These are phyloP conservation scores for Neoseiulus cucumeris DNA, from an alignment of 1,140 invertebrate species.

Conservation along the genomic window DNA sequence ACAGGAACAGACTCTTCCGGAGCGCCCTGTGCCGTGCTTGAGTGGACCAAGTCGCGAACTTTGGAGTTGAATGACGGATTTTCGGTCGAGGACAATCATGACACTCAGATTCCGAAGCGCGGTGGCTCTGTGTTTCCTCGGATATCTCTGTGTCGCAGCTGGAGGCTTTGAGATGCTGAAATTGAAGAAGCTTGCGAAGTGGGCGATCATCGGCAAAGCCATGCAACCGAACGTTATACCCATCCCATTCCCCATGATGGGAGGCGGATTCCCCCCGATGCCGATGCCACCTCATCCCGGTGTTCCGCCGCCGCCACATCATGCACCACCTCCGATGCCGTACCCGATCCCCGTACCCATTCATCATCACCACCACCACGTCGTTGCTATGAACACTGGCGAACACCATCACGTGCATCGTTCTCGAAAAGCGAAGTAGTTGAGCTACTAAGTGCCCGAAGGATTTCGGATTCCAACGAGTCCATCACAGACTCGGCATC, in stretches of 20 bases:
- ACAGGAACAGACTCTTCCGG: no score
- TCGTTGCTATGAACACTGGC: background rate
- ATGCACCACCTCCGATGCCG: background rate
- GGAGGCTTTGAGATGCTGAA: conserved; percentile 8
- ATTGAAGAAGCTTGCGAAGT: background rate
- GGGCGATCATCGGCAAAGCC: conserved; percentile 1
- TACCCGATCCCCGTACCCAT: background rate
- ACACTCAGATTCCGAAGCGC: background rate
- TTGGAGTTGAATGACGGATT: no score
- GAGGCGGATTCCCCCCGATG: background rate
- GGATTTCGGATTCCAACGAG: no score
- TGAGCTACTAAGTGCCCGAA: no score
- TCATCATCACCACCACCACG: background rate
- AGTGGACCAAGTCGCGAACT: no score
- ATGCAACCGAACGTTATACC: conserved; percentile 4
- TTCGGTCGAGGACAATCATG: background rate
- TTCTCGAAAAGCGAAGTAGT: background rate
- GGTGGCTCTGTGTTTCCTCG: background rate
- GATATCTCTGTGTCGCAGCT: background rate
- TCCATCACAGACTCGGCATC: no score
- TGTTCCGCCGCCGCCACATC: background rate
- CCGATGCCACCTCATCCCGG: background rate
- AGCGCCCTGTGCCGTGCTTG: no score
- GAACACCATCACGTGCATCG: background rate
- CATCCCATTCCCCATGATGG: background rate